These are phyloP conservation scores for Rhynchopsitta pachyrhyncha DNA, from an alignment of 2,113 vertebrate species.

Conservation along the genomic window DNA sequence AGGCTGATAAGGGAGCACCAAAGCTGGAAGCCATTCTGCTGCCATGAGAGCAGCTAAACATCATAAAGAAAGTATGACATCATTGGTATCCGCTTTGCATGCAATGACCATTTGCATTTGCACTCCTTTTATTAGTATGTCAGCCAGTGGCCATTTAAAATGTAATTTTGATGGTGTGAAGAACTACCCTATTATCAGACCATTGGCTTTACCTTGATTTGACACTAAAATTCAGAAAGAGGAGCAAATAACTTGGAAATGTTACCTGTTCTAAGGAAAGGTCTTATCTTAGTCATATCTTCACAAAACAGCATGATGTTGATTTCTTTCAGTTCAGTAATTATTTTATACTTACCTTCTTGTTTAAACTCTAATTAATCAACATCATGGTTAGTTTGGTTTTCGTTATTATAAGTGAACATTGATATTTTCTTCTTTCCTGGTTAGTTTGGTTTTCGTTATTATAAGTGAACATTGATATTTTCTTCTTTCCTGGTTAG, in stretches of 20 bases:
- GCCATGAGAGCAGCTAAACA: background rate
- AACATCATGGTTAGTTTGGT: background rate
- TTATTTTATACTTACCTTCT: background rate
- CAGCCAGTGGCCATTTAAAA: background rate
- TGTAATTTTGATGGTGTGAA: background rate
- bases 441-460: background rate
- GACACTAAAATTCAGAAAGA: background rate
- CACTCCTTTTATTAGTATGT: background rate
- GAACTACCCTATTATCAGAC: background rate
- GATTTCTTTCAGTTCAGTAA: background rate
- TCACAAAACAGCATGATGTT: background rate
- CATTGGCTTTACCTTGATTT: background rate
- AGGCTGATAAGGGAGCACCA: background rate
- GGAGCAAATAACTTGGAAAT: background rate
- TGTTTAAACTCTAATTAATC: background rate
- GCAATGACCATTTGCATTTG: background rate
- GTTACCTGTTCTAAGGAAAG: background rate
- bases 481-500: background rate
- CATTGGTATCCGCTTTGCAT: background rate
- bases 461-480: background rate
- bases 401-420: background rate
- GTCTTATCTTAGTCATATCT: background rate
- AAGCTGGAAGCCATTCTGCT: background rate
- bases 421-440: background rate
- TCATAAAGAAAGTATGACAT: fast-evolving